phyloP scores from a whole-genome alignment of 2,797 vertebrate species.

The Muraenolepis orangiensis region DNA sequence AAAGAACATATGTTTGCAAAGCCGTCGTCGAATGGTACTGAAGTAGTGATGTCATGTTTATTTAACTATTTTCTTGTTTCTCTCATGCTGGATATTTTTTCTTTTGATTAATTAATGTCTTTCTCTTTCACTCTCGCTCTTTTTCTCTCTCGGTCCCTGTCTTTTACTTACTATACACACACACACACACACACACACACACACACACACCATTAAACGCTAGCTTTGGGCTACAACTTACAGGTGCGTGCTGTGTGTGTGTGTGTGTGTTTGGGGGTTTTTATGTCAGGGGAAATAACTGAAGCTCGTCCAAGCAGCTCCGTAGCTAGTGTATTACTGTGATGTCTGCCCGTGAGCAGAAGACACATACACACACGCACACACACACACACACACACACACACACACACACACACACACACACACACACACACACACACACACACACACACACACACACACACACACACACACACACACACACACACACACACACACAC shows the following conservation, averaged over 20 bases:
- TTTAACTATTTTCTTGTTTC: neutral
- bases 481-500: conserved; percentile 36
- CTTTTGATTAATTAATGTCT: neutral
- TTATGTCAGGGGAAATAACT: conserved; percentile 63
- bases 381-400: conserved; percentile 1
- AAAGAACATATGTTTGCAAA: neutral
- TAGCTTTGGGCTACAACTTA: neutral
- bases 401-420: conserved; percentile 1
- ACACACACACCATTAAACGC: neutral
- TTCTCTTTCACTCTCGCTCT: neutral
- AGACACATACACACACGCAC: conserved; percentile 5
- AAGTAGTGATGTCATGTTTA: neutral
- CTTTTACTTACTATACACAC: neutral
- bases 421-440: neutral
- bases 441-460: conserved; percentile 5
- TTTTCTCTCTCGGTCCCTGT: neutral
- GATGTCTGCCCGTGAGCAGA: conserved; percentile 5
- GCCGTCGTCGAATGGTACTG: neutral
- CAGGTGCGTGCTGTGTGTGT: neutral
- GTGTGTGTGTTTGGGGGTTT: conserved; percentile 53
- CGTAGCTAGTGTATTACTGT: neutral
- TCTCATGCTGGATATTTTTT: neutral
- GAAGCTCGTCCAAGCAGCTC: neutral
- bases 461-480: conserved; percentile 25
- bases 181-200: neutral